These are phyloP conservation scores for Lophochroa leadbeateri DNA, from an alignment of 2,113 vertebrate genomes.

Conservation along the genomic window DNA sequence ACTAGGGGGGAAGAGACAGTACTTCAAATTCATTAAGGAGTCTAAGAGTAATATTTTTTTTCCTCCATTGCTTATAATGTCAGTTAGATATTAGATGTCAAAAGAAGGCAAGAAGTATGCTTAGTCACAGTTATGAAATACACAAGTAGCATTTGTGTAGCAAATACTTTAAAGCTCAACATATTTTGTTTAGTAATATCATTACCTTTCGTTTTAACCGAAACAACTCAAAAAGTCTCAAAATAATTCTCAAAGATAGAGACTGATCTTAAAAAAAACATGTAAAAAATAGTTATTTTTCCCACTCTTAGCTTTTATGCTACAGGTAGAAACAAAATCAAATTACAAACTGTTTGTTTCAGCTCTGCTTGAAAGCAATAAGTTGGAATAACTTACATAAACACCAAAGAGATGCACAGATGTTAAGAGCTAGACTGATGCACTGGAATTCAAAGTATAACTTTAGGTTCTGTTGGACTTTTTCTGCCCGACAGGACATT, in stretches of 20 bases:
- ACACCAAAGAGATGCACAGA: neutral
- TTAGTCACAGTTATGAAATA: neutral
- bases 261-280: neutral
- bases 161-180: neutral
- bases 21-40: neutral
- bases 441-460: neutral
- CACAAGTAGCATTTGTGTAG: neutral
- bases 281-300: neutral
- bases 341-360: neutral
- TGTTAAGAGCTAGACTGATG: neutral
- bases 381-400: neutral
- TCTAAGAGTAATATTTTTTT: neutral
- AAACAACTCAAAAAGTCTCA: neutral
- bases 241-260: neutral
- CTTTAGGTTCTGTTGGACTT: neutral
- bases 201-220: neutral
- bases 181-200: neutral
- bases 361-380: neutral
- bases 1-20: neutral
- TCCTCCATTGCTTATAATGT: neutral
- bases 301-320: neutral
- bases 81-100: neutral
- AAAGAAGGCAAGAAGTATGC: neutral
- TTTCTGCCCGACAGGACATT: neutral
- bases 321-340: neutral